Evolutionary conservation across 2,888 invertebrate genomes (phyloP).

Genomic region (Drosophila aldrichi): DNA sequence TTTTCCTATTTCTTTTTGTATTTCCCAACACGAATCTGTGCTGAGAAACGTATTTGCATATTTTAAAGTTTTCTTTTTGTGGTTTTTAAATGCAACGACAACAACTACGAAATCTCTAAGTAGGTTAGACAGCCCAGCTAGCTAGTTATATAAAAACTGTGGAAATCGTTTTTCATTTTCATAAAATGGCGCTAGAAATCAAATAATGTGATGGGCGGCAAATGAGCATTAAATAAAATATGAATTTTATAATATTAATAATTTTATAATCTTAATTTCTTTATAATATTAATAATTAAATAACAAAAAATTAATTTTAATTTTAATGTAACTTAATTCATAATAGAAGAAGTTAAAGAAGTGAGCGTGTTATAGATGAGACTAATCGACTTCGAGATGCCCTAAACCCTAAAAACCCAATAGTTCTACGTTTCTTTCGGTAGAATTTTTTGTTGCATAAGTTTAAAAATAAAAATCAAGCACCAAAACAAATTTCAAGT

Average conservation of each 20-base stretch:
- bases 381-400: too few relatives aligned
- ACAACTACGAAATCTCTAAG: constrained; percentile 8
- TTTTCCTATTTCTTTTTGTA: constrained; percentile 1
- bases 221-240: neutral
- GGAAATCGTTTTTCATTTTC: constrained; percentile 33
- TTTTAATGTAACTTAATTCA: neutral
- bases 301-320: neutral
- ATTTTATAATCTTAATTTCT: too few relatives aligned
- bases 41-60: constrained; percentile 35
- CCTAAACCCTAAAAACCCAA: too few relatives aligned
- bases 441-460: too few relatives aligned
- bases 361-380: too few relatives aligned
- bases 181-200: constrained; percentile 26
- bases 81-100: constrained; percentile 8
- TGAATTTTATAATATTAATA: neutral
- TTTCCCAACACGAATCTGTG: constrained; percentile 21
- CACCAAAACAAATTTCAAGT: too few relatives aligned
- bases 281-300: too few relatives aligned
- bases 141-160: constrained; percentile 24
- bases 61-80: constrained; percentile 29
- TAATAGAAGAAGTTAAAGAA: too few relatives aligned
- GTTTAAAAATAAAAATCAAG: too few relatives aligned
- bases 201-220: neutral
- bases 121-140: neutral
- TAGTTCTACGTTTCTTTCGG: too few relatives aligned